These are phyloP conservation scores for Chrysomela aeneicollis DNA, from an alignment of 2,888 invertebrate species.

Conservation along the genomic window DNA sequence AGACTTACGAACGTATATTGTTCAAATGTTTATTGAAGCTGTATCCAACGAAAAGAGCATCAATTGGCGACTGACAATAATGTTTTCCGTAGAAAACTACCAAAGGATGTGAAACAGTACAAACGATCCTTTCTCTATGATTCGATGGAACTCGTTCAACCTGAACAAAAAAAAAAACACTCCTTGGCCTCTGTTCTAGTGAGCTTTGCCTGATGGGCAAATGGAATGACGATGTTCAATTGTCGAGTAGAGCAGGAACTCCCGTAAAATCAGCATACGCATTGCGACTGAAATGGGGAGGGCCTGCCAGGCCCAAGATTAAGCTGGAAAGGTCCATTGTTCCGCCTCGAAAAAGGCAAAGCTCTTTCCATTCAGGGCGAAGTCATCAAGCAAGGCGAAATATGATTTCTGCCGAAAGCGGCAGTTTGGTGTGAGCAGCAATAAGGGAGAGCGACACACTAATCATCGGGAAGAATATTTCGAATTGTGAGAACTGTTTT, in stretches of 20 bases:
- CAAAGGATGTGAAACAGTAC: no score
- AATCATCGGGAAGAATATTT: conserved; percentile 21
- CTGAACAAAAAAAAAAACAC: no score
- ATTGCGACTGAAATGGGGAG: conserved; percentile 28
- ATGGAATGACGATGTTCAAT: conserved; percentile 28
- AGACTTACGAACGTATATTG: no score
- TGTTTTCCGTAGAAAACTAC: no score
- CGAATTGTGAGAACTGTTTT: conserved; percentile 1
- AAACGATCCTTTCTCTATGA: no score
- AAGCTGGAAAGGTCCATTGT: conserved; percentile 26
- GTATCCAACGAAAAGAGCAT: no score
- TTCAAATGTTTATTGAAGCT: no score
- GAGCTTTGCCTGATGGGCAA: conserved; percentile 14
- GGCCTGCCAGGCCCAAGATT: conserved; percentile 27
- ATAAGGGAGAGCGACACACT: conserved; percentile 13
- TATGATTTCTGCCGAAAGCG: conserved; percentile 23
- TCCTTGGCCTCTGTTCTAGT: no score
- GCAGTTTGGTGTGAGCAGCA: conserved; percentile 23
- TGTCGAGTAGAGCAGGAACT: conserved; percentile 25
- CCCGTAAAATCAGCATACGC: conserved; percentile 35
- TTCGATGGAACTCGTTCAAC: neutral
- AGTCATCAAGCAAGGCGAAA: conserved; percentile 27
- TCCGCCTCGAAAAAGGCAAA: conserved; percentile 17
- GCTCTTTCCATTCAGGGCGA: conserved; percentile 24
- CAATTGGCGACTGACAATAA: no score